These are phyloP conservation scores for Drosophila leontia DNA, from an alignment of 1,140 invertebrate species.

Conservation along the genomic window DNA sequence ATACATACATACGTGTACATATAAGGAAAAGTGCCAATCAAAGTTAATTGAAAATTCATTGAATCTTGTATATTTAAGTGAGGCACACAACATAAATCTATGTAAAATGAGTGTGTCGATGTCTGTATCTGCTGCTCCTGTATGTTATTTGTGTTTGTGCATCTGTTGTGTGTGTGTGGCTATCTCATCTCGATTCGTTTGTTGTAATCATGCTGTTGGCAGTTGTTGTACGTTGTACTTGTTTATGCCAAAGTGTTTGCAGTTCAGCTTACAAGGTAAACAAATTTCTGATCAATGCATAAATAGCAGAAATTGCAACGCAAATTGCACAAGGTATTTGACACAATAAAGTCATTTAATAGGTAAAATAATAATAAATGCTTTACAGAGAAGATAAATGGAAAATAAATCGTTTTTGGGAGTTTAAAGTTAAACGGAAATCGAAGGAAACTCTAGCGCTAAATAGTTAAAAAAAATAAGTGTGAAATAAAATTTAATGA, in stretches of 20 bases:
- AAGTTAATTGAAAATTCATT: slow-evolving; percentile 84
- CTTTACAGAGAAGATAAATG: not conserved
- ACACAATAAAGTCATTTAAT: slow-evolving; percentile 16
- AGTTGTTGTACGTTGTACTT: slow-evolving; percentile 35
- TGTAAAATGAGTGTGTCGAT: slow-evolving; percentile 23
- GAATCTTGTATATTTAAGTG: slow-evolving; percentile 81
- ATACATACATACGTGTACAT: not conserved
- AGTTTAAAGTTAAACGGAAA: not conserved
- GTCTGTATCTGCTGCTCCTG: not conserved
- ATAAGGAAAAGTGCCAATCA: slow-evolving; percentile 81
- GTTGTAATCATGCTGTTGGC: slow-evolving; percentile 33
- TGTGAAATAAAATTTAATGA: not conserved
- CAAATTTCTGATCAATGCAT: slow-evolving; percentile 71
- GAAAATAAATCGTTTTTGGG: not conserved
- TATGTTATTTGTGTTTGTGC: slow-evolving; percentile 7
- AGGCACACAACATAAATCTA: slow-evolving; percentile 67
- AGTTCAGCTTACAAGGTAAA: slow-evolving; percentile 78
- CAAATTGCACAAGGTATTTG: slow-evolving; percentile 15
- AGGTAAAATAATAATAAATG: not conserved
- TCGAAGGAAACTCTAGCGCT: not conserved
- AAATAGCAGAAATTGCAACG: slow-evolving; percentile 53
- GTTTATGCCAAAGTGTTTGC: slow-evolving; percentile 53
- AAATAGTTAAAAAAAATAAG: not conserved
- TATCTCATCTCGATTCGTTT: slow-evolving; percentile 30
- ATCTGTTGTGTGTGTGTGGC: slow-evolving; percentile 4